Evolutionary conservation across 1,140 invertebrate genomes (phyloP).

Genomic region (Plodia interpunctella): DNA sequence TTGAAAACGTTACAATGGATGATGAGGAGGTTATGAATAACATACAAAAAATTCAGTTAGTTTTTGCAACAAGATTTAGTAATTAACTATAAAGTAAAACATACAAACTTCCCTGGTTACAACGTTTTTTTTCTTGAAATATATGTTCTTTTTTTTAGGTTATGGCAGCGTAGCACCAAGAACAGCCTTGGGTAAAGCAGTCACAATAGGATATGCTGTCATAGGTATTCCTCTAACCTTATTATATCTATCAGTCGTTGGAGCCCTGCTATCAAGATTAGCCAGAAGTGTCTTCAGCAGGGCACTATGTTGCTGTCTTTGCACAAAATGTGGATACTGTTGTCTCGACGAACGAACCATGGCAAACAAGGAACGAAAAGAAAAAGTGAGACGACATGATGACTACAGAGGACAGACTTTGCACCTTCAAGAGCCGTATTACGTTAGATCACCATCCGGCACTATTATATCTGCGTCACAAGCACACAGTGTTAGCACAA

Average conservation of each 20-base stretch:
- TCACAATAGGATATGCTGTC: constrained; percentile 92
- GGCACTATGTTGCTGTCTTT: constrained; percentile 88
- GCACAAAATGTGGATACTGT: constrained; percentile 90
- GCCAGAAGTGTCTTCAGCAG: constrained; percentile 92
- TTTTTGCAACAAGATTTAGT: no score
- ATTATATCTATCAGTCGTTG: constrained; percentile 90
- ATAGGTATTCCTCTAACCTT: constrained; percentile 94
- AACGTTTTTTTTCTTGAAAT: neutral
- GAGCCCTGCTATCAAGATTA: constrained; percentile 88
- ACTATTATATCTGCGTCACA: constrained; percentile 75
- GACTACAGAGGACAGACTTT: constrained; percentile 83
- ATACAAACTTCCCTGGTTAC: no score
- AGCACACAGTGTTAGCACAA: constrained; percentile 75
- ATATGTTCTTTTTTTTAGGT: constrained; percentile 77
- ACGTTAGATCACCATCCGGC: constrained; percentile 84
- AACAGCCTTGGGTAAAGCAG: constrained; percentile 88
- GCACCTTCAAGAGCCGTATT: constrained; percentile 87
- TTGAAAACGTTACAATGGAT: no score
- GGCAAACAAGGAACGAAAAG: constrained; percentile 86
- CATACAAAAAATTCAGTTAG: no score
- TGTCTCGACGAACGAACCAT: constrained; percentile 89
- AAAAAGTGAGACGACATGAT: constrained; percentile 86
- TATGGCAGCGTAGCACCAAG: constrained; percentile 92
- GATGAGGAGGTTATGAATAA: no score
- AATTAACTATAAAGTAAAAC: no score